These are phyloP conservation scores for Malachius bipustulatus DNA, from an alignment of 2,888 invertebrate genomes.

Conservation along the genomic window DNA sequence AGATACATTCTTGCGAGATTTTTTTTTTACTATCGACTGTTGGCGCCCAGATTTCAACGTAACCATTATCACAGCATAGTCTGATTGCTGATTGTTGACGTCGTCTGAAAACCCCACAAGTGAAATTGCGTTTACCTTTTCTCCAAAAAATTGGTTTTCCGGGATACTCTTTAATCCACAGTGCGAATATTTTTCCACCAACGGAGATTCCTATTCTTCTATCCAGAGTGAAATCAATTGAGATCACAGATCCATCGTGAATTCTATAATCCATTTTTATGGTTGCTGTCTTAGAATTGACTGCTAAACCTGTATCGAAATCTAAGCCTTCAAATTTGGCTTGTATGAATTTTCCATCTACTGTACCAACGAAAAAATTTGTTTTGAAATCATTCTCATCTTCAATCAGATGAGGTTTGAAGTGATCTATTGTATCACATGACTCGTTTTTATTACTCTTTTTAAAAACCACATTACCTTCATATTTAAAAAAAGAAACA, in stretches of 20 bases:
- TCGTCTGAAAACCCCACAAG: slow-evolving; percentile 64
- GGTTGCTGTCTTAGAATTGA: slow-evolving; percentile 45
- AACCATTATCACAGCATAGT: slow-evolving; percentile 59
- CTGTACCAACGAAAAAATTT: slow-evolving; percentile 13
- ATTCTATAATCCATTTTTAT: slow-evolving; percentile 41
- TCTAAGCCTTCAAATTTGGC: slow-evolving; percentile 58
- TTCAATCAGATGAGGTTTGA: slow-evolving; percentile 7
- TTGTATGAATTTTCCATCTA: slow-evolving; percentile 30
- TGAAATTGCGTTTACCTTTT: slow-evolving; percentile 44
- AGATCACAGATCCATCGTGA: slow-evolving; percentile 60
- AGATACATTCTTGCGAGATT: too few species aligned
- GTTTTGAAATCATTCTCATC: slow-evolving; percentile 6
- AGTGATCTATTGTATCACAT: too few species aligned
- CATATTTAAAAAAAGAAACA: too few species aligned
- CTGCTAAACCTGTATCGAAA: slow-evolving; percentile 47
- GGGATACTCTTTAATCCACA: slow-evolving; percentile 43
- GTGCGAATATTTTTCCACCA: slow-evolving; percentile 32
- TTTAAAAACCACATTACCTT: too few species aligned
- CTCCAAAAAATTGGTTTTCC: slow-evolving; percentile 57
- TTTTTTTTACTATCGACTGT: slow-evolving; percentile 51
- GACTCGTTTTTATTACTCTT: too few species aligned
- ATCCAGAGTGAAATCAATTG: slow-evolving; percentile 48
- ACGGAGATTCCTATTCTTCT: slow-evolving; percentile 49
- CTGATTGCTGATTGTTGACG: slow-evolving; percentile 33
- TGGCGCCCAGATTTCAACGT: slow-evolving; percentile 72